Conservation (phyloP, 2,888 invertebrate species). For the Plagiodera versicolora region DNA sequence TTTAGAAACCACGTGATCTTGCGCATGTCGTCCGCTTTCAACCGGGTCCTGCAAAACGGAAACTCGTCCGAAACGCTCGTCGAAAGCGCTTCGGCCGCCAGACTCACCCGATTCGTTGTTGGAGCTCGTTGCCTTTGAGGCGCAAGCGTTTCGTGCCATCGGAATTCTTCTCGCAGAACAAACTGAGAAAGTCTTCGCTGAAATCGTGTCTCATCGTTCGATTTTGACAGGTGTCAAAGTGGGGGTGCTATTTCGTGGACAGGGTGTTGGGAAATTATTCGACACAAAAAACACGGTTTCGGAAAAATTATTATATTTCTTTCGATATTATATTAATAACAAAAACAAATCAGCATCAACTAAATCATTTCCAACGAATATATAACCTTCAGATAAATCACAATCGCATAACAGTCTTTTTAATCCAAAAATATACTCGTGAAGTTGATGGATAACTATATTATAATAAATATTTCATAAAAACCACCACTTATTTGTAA, state of each 20-base stretch:
- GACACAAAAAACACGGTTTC: too few species aligned
- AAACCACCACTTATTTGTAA: too few species aligned
- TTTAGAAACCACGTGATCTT: constrained; percentile 58
- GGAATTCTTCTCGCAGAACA: constrained; percentile 58
- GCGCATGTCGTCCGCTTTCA: constrained; percentile 57
- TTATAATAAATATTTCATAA: too few species aligned
- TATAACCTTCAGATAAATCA: background rate
- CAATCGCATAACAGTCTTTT: background rate
- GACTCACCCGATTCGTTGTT: constrained; percentile 51
- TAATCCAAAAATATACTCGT: background rate
- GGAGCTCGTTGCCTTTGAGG: constrained; percentile 59
- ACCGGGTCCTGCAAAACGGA: constrained; percentile 43
- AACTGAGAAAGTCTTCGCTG: constrained; percentile 42
- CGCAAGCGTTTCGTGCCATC: constrained; percentile 59
- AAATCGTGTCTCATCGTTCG: constrained; percentile 20
- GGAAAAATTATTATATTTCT: background rate
- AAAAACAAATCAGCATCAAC: background rate
- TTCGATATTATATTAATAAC: background rate
- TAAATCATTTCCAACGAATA: background rate
- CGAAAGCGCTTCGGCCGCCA: background rate
- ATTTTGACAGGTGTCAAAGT: too few species aligned
- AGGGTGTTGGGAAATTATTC: too few species aligned
- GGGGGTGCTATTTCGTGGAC: too few species aligned
- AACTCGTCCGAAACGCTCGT: too few species aligned
- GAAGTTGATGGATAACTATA: background rate